These are phyloP conservation scores for Drosophila prosaltans DNA, from an alignment of 1,140 invertebrate species.

Conservation along the genomic window DNA sequence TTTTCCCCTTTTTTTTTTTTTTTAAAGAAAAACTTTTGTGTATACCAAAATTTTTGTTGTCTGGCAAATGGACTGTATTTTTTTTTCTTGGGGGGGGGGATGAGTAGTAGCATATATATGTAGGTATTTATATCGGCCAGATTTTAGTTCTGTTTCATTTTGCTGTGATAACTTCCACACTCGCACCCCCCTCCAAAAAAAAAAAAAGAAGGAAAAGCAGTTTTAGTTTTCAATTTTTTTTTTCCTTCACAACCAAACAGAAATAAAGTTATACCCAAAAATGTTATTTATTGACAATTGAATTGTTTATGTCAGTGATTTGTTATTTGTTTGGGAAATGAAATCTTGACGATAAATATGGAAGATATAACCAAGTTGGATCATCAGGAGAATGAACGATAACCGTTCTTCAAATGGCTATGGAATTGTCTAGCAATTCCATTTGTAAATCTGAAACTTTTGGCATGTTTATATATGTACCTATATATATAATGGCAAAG, in stretches of 20 bases:
- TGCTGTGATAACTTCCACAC: slow-evolving; percentile 17
- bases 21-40: not conserved
- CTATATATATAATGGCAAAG: too few species aligned
- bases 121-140: slow-evolving; percentile 16
- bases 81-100: not conserved
- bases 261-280: slow-evolving; percentile 35
- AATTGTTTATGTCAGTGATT: not conserved
- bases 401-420: too few species aligned
- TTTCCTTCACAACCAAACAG: not conserved
- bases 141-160: slow-evolving; percentile 23
- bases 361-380: too few species aligned
- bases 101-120: not conserved
- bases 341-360: too few species aligned
- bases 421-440: too few species aligned
- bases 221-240: slow-evolving; percentile 11
- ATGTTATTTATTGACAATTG: slow-evolving; percentile 54
- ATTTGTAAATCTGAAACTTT: too few species aligned
- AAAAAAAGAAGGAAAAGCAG: not conserved
- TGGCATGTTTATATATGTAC: too few species aligned
- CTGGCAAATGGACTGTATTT: not conserved
- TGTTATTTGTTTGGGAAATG: too few species aligned
- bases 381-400: too few species aligned
- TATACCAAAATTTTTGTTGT: slow-evolving; percentile 22
- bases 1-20: not conserved
- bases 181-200: not conserved